Percentiles rank a stretch among this genome's conserved stretches.
These are phyloP conservation scores for Ctenoplectra terminalis DNA, from an alignment of 1,140 invertebrate genomes.

Conservation along the genomic window DNA sequence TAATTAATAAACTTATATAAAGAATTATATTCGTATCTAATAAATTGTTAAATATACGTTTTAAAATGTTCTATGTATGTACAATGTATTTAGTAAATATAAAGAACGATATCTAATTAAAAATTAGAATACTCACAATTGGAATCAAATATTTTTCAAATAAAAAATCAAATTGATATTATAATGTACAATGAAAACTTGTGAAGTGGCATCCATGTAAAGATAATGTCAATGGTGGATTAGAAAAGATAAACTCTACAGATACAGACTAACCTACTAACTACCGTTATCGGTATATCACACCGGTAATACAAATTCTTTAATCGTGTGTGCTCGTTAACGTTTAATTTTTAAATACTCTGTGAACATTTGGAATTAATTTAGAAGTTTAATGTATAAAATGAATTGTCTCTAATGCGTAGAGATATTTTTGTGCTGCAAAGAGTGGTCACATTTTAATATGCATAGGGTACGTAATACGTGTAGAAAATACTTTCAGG, in stretches of 20 bases:
- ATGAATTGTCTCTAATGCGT: not conserved
- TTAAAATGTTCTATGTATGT: too few species aligned
- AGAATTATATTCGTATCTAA: too few species aligned
- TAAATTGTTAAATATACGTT: too few species aligned
- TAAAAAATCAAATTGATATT: not conserved
- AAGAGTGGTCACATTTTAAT: not conserved
- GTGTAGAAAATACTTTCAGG: not conserved
- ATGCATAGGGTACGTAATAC: not conserved
- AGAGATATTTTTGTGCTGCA: not conserved
- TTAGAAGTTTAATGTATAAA: not conserved
- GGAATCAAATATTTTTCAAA: not conserved
- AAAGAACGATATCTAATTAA: not conserved
- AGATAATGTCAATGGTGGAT: not conserved
- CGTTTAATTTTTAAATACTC: constrained; percentile 3
- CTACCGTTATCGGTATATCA: constrained; percentile 5
- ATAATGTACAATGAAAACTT: constrained; percentile 3
- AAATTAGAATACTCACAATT: not conserved
- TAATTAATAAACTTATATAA: too few species aligned
- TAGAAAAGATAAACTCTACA: constrained; percentile 15
- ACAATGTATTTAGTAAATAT: too few species aligned
- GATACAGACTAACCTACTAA: constrained; percentile 36
- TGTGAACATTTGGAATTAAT: not conserved
- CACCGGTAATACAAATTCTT: constrained; percentile 18
- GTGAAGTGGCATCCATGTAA: not conserved
- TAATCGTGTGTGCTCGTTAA: not conserved